Base-by-base conservation (phyloP, 2,113 vertebrate species). In the Thermophis baileyi region DNA sequence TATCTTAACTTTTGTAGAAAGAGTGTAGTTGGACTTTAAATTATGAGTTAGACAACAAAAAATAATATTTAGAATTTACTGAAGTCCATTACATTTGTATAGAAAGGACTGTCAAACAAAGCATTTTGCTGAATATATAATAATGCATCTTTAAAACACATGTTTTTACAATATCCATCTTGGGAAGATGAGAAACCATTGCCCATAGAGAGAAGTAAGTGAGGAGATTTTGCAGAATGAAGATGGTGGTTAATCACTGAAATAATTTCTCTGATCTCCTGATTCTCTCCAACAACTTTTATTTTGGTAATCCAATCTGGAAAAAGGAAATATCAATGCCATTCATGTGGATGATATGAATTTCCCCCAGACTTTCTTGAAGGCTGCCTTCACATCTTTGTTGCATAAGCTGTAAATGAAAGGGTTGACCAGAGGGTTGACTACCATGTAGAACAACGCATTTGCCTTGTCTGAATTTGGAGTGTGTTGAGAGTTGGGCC, bases 401-500 rank as follows among this genome's bases (percentile, higher is more conserved):
- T 95, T 94, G 89, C 93, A 40, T 12, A 95, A 91, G 35, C 95
- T 96, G 57, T 96, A 97, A 85, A 95, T 94, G 46, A 96, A 69
- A 1, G 95, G 95, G 54, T 96, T 95, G 87, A 95, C 44, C 94
- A 95, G 92, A 0, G 91, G 96, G 49, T 97, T 93, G 3, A 95
- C 89, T 55, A 96, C 96, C 1, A 95, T 97, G 40, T 96, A 97
- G 92, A 97, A 96, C 14, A 96, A 92, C 0, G 96, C 96, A 44
- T 95, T 96, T 22, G 95, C 94, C 89, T 96, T 97, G 57, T 96
- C 96, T 51, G 92, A 87, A 14, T 95, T 88, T 69, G 96, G 93
- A 12, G 96, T 90, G 25, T 96, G 96, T 27, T 92, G 95, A 18
- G 90, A 85, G 63, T 90, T 94, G 35, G 96, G 95, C 0, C 90